A percentile compares a stretch with the other conserved stretches of the same genome.
phyloP scores from a whole-genome alignment of 2,888 invertebrate species.

The Hirtodrosophila duncani region DNA sequence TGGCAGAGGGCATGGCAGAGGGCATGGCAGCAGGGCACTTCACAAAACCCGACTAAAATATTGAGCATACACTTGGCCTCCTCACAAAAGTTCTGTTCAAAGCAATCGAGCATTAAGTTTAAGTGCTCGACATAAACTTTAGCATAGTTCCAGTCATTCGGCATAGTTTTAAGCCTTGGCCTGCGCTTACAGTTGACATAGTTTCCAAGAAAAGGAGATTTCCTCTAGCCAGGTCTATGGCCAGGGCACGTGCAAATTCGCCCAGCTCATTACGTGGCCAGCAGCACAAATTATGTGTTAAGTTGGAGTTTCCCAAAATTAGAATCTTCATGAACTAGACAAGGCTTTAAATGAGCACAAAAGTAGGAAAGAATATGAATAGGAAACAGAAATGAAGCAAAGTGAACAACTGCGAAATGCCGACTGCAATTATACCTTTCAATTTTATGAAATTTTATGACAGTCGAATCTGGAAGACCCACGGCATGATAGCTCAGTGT shows the following conservation, averaged over 20 bases:
- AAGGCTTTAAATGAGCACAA: slow-evolving; percentile 31
- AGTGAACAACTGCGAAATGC: no score
- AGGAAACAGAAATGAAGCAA: neutral
- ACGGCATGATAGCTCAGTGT: no score
- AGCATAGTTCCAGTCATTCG: slow-evolving; percentile 49
- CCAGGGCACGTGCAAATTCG: slow-evolving; percentile 55
- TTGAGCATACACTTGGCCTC: slow-evolving; percentile 12
- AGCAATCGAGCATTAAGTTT: slow-evolving; percentile 61
- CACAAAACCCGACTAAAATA: slow-evolving; percentile 39
- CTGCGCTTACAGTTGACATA: slow-evolving; percentile 50
- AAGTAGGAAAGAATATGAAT: neutral
- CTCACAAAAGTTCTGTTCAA: slow-evolving; percentile 20
- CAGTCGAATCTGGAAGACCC: no score
- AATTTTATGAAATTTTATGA: no score
- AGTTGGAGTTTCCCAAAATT: slow-evolving; percentile 49
- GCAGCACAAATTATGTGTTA: slow-evolving; percentile 63
- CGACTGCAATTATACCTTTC: no score
- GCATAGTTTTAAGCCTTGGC: slow-evolving; percentile 1
- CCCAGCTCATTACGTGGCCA: slow-evolving; percentile 68
- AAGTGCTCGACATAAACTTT: slow-evolving; percentile 53
- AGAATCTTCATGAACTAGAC: slow-evolving; percentile 44
- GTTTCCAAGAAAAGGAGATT: no score
- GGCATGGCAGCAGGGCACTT: slow-evolving; percentile 22
- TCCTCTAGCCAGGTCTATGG: slow-evolving; percentile 1
- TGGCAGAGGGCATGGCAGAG: neutral